Base-by-base conservation (phyloP, 2,888 invertebrate genomes). In the Leptopilina syphax region DNA sequence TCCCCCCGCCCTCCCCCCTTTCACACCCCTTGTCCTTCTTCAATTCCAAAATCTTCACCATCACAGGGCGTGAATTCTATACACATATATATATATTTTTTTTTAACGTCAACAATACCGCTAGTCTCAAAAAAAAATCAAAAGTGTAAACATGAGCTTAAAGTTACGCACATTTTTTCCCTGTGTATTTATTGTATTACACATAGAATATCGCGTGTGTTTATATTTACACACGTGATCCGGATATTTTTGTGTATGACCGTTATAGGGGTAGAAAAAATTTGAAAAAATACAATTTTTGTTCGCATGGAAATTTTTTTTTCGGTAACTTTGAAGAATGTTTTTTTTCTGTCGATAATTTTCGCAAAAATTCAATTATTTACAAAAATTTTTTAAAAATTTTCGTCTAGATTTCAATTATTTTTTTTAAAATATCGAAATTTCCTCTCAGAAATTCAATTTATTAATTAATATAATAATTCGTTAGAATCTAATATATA, bases 31-130 rank as follows among this genome's bases (percentile, higher is more conserved):
- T 54, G 50, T 7, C 47, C 13, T 47, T 13, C 50, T 34, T 50
- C 70, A 34, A 70, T 50, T 50, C 70, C 27, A 24, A 50, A 70
- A 70, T 70, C 34, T 34, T 34, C 34, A 34, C 34, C 34, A 34
- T 57, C 54, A 73, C 73, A 50, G 57, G 73, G 73, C 73, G 73
- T 73, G 73, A 73, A 73, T 73, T 73, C 73, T 54, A 73, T 73
- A 13, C 34, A 34, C 4, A 34, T 34, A 34, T 18, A 18, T 18
- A 18, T 18, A 18, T 18, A n/a, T n/a, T n/a, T 18, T 18, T 18
- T 18, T 18, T 18, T 18, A 18, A 27, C 73, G 10, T 57, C 54
- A 27, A 73, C 73, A 73, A 73, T 70, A 13, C 60, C 60, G 47
- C 70, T 50, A 50, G 50, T 50, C 50, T 10, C 50, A 50, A 50